A percentile compares a stretch with the other conserved stretches of the same genome.
phyloP scores from a whole-genome alignment of 2,888 invertebrate species.

The Gryllus longicercus region DNA sequence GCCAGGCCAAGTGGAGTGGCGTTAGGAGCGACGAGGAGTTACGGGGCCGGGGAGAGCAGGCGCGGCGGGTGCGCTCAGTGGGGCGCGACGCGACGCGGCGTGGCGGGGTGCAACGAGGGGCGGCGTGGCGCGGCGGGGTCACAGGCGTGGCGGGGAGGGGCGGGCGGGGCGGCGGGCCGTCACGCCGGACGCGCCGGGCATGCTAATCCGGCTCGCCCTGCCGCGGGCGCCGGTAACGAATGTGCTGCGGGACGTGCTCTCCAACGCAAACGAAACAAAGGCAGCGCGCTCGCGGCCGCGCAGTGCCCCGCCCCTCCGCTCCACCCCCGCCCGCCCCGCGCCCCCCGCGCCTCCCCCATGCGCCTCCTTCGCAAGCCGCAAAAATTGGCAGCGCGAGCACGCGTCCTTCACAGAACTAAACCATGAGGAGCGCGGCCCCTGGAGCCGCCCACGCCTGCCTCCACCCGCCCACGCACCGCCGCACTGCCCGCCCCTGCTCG shows the following conservation, averaged over 20 bases:
- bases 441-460: too few species aligned
- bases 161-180: background rate
- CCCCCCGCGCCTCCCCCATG: background rate
- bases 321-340: background rate
- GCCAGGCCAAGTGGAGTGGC: too few species aligned
- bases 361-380: background rate
- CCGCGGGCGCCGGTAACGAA: background rate
- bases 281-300: background rate
- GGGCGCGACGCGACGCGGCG: too few species aligned
- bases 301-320: background rate
- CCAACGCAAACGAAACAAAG: conserved; percentile 17
- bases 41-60: too few species aligned
- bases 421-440: too few species aligned
- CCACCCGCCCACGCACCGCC: too few species aligned
- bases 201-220: conserved; percentile 5
- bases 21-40: too few species aligned
- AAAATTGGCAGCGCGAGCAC: background rate
- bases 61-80: too few species aligned
- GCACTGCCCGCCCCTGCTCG: too few species aligned
- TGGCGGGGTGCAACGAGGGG: too few species aligned
- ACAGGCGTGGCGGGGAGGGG: background rate
- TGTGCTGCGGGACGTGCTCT: background rate
- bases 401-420: background rate
- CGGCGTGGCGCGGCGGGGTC: background rate
- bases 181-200: background rate